Base-by-base conservation (phyloP, 2,113 vertebrate species). In the Ranitomeya imitator region DNA sequence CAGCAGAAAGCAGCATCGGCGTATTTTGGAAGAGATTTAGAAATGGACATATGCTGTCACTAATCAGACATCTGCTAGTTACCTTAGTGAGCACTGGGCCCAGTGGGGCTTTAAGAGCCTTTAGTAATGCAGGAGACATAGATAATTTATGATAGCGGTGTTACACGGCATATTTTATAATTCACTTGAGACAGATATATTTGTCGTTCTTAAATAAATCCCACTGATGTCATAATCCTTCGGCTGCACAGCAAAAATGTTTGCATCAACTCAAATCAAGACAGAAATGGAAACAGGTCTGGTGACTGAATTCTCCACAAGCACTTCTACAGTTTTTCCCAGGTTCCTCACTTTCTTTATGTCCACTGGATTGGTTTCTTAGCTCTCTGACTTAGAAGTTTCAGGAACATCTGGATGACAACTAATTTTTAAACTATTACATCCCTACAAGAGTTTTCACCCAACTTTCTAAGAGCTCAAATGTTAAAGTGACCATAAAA, bases 161-260 rank as follows among this genome's bases (percentile, higher is more conserved):
- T 82, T 87, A 61, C 54, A 87, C 86, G 61, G 78, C 78, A 74
- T 87, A 82, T 26, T 87, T 82, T 82, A 87, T 67, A 87, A 87
- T 74, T 3, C 86, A 87, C 86, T 21, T 8, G 86, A 74, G 86
- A 57, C 78, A 87, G 59, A 87, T 87, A 87, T 74, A 87, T 80
- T 87, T 87, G 86, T 82, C 79, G 82, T 82, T 73, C 60, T 87
- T 82, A 87, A 81, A 74, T 73, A 87, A 87, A 82, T 87, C 79
- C 63, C 71, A 81, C 86, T 82, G 86, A 87, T 82, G 86, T 87
- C 86, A 87, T 87, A 87, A 87, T 87, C 65, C 67, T 82, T 59
- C 7, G 23, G 74, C 79, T 80, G 76, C 55, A 78, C 23, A 86
- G 73, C 31, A 82, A 19, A 87, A 57, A 73, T 82, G n/a, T 67